Base-by-base conservation (phyloP, 2,113 vertebrate genomes). In the Entomyzon cyanotis region DNA sequence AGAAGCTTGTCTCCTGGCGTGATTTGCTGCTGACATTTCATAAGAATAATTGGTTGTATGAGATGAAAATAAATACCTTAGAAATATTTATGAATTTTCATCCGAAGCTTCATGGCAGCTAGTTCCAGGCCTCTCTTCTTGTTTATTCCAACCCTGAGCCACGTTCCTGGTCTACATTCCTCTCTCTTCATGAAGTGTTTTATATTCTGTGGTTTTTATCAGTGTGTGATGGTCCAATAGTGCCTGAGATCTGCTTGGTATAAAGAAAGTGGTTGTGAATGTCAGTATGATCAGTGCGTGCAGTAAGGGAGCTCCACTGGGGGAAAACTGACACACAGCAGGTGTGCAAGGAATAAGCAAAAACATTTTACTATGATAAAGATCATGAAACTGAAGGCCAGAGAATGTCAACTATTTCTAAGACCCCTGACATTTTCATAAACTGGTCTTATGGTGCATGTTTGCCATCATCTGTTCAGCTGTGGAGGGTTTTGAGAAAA, bases 261-360 rank as follows among this genome's bases (percentile, higher is more conserved):
- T 52, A 47, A 90, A 81, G 80, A 64, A 71, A 74, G 41, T 37
- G 80, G 50, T 56, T 68, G 39, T 77, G 12, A 39, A 11, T 70
- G 69, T 81, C 49, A 39, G 64, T 42, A 5, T 30, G 50, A 70
- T 53, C 78, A 50, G 58, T 28, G 41, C 5, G 2, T 25, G 69
- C 0, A 0, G 44, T 73, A 64, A 80, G 1, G 20, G 74, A 79
- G 46, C 84, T 76, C 87, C 63, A 8, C 1, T 76, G 84, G 71
- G 37, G 50, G 77, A 73, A 95, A 96, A 95, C 84, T 97, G 96
- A 95, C 93, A 94, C 89, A 90, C 78, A 97, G 94, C 96, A 97
- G 96, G 96, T 95, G 95, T 91, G 91, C 87, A 50, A 88, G 55
- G 64, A 96, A 87, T 83, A 94, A 91, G 87, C 59, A 95, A 87